Conservation (phyloP, 2,113 vertebrate genomes). For the Daboia siamensis region DNA sequence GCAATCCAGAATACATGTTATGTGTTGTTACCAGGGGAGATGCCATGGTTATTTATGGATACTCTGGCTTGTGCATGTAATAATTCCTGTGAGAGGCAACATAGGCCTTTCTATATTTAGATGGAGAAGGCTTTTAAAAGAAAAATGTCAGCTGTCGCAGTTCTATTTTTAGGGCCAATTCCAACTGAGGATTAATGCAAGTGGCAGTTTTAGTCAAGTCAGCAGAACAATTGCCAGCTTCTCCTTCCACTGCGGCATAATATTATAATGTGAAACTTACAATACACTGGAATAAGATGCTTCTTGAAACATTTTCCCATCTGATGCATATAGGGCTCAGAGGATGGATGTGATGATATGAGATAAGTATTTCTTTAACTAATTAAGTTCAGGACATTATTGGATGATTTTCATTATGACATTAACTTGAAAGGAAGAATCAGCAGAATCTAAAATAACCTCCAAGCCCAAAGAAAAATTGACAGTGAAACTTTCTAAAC, state of each 20-base stretch:
- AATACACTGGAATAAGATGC: neutral
- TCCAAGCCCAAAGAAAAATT: neutral
- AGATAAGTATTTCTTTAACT: neutral
- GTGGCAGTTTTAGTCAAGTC: conserved; percentile 26
- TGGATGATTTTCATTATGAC: neutral
- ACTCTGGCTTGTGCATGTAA: conserved; percentile 44
- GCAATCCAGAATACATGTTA: conserved; percentile 30
- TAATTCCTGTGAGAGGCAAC: conserved; percentile 44
- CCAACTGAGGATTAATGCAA: neutral
- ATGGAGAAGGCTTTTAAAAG: conserved; percentile 49
- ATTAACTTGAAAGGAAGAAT: neutral
- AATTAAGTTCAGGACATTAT: neutral
- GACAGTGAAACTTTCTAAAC: neutral
- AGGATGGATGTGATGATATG: neutral
- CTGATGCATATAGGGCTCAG: neutral
- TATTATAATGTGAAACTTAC: neutral
- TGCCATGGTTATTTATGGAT: conserved; percentile 48
- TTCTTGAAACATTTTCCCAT: neutral
- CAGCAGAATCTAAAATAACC: neutral
- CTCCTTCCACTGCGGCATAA: neutral
- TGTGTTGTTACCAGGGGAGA: conserved; percentile 36
- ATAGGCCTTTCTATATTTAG: conserved; percentile 57
- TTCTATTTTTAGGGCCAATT: conserved; percentile 27
- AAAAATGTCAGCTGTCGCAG: conserved; percentile 37
- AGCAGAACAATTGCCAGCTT: neutral